Evolutionary conservation across 2,888 invertebrate genomes (phyloP).

Genomic region (Macaria liturata): DNA sequence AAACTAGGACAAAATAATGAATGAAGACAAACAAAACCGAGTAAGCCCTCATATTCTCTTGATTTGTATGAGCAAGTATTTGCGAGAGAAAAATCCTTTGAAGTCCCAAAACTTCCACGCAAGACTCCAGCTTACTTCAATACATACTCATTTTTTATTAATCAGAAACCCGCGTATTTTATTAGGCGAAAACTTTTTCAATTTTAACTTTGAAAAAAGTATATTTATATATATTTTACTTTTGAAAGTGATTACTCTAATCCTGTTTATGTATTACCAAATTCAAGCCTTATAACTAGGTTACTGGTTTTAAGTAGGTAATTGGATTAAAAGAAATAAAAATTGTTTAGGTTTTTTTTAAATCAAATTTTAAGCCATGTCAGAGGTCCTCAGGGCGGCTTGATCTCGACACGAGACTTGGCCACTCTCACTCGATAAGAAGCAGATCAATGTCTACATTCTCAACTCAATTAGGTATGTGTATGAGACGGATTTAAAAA

Average conservation of each 20-base stretch:
- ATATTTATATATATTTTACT: no score
- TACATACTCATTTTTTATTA: slow-evolving; percentile 19
- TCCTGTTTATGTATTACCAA: slow-evolving; percentile 34
- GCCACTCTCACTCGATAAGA: no score
- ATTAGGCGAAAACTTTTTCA: slow-evolving; percentile 44
- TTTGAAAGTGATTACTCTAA: slow-evolving; percentile 29
- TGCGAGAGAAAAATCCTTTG: slow-evolving; percentile 14
- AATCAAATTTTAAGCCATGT: no score
- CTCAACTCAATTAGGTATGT: no score
- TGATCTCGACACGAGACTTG: no score
- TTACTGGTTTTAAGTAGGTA: background rate
- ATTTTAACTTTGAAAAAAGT: slow-evolving; percentile 44
- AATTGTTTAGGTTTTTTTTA: no score
- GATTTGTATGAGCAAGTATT: slow-evolving; percentile 7
- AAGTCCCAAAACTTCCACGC: slow-evolving; percentile 11
- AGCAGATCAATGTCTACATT: no score
- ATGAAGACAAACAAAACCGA: slow-evolving; percentile 1
- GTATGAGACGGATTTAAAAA: no score
- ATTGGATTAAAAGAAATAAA: no score
- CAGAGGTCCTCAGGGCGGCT: no score
- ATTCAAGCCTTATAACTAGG: slow-evolving; percentile 19
- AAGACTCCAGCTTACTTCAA: slow-evolving; percentile 13
- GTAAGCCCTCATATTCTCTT: slow-evolving; percentile 8
- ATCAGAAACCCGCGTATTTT: slow-evolving; percentile 26
- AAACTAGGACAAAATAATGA: no score